These are phyloP conservation scores for Chloropsis hardwickii DNA, from an alignment of 2,113 vertebrate species.

Conservation along the genomic window DNA sequence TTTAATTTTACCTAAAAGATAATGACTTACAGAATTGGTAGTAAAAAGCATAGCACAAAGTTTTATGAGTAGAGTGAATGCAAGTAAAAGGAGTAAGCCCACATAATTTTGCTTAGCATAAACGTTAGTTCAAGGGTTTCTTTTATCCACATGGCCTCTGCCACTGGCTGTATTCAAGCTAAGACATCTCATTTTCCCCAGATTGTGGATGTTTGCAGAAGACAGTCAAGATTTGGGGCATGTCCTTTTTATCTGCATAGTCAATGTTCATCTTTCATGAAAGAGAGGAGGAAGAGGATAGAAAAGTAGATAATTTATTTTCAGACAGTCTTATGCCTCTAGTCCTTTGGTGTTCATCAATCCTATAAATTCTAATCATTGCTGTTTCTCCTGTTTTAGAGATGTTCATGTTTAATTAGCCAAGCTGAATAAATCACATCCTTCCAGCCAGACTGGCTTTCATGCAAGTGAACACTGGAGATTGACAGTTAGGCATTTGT, in stretches of 20 bases:
- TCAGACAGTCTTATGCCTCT: neutral
- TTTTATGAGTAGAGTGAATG: neutral
- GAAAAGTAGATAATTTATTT: neutral
- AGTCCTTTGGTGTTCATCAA: neutral
- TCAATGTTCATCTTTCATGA: neutral
- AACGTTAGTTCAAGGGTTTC: neutral
- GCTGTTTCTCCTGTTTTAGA: neutral
- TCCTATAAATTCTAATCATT: neutral
- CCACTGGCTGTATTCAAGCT: neutral
- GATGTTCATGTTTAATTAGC: neutral
- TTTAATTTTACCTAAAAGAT: neutral
- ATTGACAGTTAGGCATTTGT: constrained; percentile 28
- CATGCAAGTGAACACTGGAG: neutral
- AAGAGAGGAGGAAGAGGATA: neutral
- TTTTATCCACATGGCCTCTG: neutral
- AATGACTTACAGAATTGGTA: neutral
- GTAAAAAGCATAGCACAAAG: neutral
- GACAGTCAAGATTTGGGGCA: neutral
- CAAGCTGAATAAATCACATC: neutral
- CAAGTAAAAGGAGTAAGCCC: neutral
- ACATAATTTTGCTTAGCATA: neutral
- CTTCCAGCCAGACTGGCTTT: neutral
- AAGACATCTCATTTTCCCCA: neutral
- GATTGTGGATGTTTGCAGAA: neutral
- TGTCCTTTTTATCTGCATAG: neutral